phyloP scores from a whole-genome alignment of 2,113 vertebrate species.

The Meleagris gallopavo region DNA sequence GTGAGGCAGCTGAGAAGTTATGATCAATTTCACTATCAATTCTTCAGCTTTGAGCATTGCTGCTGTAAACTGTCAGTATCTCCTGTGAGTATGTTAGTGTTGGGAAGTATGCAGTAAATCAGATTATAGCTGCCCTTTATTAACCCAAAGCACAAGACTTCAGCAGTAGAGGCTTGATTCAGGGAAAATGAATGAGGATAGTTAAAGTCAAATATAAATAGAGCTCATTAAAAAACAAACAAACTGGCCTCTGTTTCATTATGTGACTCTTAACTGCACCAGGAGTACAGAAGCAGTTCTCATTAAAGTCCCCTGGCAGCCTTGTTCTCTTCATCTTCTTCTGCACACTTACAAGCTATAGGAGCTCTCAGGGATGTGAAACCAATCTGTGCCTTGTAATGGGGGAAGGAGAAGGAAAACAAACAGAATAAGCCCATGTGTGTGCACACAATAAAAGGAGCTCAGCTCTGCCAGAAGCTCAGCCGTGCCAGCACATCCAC shows the following conservation, averaged over 20 bases:
- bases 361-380: not conserved
- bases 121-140: constrained; percentile 48
- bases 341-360: not conserved
- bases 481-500: not conserved
- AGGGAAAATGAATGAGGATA: constrained; percentile 52
- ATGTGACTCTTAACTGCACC: constrained; percentile 37
- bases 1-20: not conserved
- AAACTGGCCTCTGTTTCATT: constrained; percentile 47
- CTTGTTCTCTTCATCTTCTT: constrained; percentile 6
- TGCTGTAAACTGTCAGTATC: not conserved
- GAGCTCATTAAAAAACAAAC: constrained; percentile 69
- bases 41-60: constrained; percentile 7
- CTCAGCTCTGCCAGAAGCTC: accelerated
- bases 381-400: not conserved
- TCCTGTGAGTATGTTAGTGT: not conserved
- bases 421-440: not conserved
- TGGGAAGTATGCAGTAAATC: constrained; percentile 41
- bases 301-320: constrained; percentile 35
- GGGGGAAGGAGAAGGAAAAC: not conserved
- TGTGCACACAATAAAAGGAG: not conserved
- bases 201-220: constrained; percentile 67
- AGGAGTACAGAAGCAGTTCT: constrained; percentile 6
- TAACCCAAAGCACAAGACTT: constrained; percentile 29
- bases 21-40: constrained; percentile 6
- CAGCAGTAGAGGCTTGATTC: constrained; percentile 36